A percentile compares a stretch with the other conserved stretches of the same genome.
Conservation (phyloP, 92 coral and sea anemone genomes). For the Pocillopora meandrina region DNA sequence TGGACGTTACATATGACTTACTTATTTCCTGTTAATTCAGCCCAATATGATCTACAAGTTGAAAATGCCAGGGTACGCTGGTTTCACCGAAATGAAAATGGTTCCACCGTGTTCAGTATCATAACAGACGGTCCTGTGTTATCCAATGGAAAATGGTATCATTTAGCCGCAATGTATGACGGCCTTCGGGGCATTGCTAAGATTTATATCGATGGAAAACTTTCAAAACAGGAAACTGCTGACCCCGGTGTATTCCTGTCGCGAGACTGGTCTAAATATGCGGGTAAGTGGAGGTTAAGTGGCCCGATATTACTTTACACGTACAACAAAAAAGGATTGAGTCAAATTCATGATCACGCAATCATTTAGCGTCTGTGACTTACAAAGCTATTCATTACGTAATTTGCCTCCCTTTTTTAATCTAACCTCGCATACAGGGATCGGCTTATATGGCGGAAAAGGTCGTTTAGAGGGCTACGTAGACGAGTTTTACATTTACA, state of each 20-base stretch:
- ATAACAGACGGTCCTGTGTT: slow-evolving; percentile 85
- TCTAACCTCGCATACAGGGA: slow-evolving; percentile 48
- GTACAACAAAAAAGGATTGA: no score
- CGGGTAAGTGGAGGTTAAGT: slow-evolving; percentile 59
- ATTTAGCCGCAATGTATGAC: slow-evolving; percentile 85
- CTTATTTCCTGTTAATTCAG: slow-evolving; percentile 36
- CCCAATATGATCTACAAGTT: slow-evolving; percentile 78
- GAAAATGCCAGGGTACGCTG: slow-evolving; percentile 87
- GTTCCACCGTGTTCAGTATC: slow-evolving; percentile 87
- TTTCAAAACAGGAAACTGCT: slow-evolving; percentile 76
- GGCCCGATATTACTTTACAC: no score
- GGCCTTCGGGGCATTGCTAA: slow-evolving; percentile 83
- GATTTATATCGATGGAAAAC: slow-evolving; percentile 81
- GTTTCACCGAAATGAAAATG: slow-evolving; percentile 94
- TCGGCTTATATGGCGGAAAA: slow-evolving; percentile 72
- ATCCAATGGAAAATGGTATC: slow-evolving; percentile 71
- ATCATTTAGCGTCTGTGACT: no score
- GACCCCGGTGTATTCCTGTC: slow-evolving; percentile 95
- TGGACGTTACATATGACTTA: not conserved
- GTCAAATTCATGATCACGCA: no score
- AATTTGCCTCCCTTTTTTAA: no score
- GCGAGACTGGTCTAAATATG: slow-evolving; percentile 90
- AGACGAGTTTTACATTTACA: slow-evolving; percentile 94
- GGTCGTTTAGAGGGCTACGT: slow-evolving; percentile 77
- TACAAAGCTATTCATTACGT: no score